Base-by-base conservation (phyloP, 2,797 vertebrate species). In the Acipenser ruthenus region DNA sequence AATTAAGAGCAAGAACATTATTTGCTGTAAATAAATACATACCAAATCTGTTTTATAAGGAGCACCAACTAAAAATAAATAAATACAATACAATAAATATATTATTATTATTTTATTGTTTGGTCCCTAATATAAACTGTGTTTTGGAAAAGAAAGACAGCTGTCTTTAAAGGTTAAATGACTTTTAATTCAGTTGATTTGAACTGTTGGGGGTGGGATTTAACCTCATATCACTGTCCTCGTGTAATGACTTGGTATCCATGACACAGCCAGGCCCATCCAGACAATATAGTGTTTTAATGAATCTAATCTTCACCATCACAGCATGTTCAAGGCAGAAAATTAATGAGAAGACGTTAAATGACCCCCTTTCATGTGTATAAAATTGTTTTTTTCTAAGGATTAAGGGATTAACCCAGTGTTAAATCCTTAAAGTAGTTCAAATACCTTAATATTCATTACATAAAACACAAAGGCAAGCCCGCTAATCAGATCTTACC, bases 351-450 rank as follows among this genome's bases (percentile, higher is more conserved):
- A 88, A 78, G 85, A 93, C 88, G 90, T 90, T 93, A 95, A 94
- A 93, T 91, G 89, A 88, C 86, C 86, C 83, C 85, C 89, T 92
- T 93, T 93, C 82, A 88, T 88, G 82, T 86, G 79, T 88, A 88
- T 80, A 93, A 94, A 94, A 95, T 95, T 94, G 90, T 83, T 92
- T 95, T 37, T 95, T 94, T 88, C 89, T 86, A 83, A 86, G 92
- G 93, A 95, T 96, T 95, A 96, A 93, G 89, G 92, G 93, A 96
- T 96, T 96, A 95, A 89, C 78, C 79, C 89, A 83, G 83, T 91
- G 88, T 92, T 94, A 94, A 93, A 87, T 93, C 92, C 92, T 93
- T 90, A 89, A 93, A 94, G 90, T 93, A 87, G 89, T 90, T 89
- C 92, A 92, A 93, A 91, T 88, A 87, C 91, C 81, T 88, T 83